Percentiles rank a stretch among this genome's conserved stretches.
Conservation (phyloP, 2,113 vertebrate genomes). For the Thinocorus orbignyianus region DNA sequence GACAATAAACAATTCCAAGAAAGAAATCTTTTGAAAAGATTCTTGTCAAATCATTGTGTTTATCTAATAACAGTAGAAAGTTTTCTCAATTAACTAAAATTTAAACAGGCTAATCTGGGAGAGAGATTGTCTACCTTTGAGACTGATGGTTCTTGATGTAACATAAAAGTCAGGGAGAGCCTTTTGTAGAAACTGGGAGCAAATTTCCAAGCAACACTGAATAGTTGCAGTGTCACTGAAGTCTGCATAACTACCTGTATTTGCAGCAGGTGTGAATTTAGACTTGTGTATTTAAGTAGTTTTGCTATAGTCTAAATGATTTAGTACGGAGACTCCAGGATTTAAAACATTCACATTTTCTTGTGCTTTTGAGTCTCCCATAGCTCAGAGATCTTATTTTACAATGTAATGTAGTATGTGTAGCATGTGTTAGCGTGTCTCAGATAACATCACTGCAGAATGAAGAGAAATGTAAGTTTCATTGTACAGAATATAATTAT, state of each 20-base stretch:
- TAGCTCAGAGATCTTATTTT: neutral
- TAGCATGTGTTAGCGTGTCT: neutral
- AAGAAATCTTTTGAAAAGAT: neutral
- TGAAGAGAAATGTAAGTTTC: neutral
- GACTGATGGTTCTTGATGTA: neutral
- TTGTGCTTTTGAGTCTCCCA: neutral
- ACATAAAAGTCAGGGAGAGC: neutral
- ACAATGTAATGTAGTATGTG: neutral
- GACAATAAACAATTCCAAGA: neutral
- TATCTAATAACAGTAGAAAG: neutral
- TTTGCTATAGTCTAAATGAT: neutral
- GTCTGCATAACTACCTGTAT: neutral
- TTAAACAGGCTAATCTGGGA: neutral
- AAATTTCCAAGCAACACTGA: neutral
- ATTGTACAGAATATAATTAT: neutral
- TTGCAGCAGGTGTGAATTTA: neutral
- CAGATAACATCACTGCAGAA: neutral
- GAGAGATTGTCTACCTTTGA: neutral
- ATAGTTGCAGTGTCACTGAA: neutral
- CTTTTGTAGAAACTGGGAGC: neutral
- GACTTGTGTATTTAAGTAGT: neutral
- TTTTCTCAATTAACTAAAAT: neutral
- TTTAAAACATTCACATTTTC: neutral
- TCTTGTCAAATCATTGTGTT: neutral
- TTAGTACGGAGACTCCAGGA: neutral